Evolutionary conservation across 2,888 invertebrate genomes (phyloP), one percentile per base, ranked within the genome.

Genomic region (Miltochrista miniata): DNA sequence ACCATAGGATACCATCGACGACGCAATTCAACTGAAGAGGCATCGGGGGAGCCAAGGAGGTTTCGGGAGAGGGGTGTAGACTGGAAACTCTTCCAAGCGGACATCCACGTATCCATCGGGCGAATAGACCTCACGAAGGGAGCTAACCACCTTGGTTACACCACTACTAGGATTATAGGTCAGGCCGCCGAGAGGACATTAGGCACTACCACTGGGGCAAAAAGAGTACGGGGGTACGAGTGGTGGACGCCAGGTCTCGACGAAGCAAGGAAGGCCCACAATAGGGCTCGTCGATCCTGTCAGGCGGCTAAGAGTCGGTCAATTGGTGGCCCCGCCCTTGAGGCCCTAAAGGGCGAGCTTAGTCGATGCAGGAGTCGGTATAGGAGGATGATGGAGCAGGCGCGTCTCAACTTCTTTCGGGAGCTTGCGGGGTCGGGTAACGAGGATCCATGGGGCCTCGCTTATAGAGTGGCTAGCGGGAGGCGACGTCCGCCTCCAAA

Each of bases 401-500:
- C 36, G 36, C 36, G 14, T 8, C 8, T 9, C 10, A n/a, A 8
- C 12, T 18, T 18, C 34, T 34, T 34, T 24, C 29, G 14, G 1
- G 9, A 43, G 2, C 11, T 48, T 0, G 48, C 48, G 2, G 43
- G 31, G n/a, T n/a, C 43, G 0, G 43, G 48, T 0, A 48, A 48
- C 13, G 13, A 30, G 0, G 55, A 61, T 30, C 59, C 56, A 0
- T 61, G 61, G 59, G 59, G 59, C 7, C 11, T 64, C 1, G 71
- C 70, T 0, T 69, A 70, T 1, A 42, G 68, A 0, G 60, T 37
- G 0, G 64, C 70, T 0, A 46, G 47, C n/a, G 68, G 68, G 7
- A 43, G 63, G 0, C n/a, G 37, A 0, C 56, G 63, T 8, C 59
- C 66, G 0, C 64, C 64, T 1, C 5, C 29, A 0, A 64, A 61